Base-by-base conservation (phyloP, 2,888 invertebrate genomes). In the Lomographa bimaculata region DNA sequence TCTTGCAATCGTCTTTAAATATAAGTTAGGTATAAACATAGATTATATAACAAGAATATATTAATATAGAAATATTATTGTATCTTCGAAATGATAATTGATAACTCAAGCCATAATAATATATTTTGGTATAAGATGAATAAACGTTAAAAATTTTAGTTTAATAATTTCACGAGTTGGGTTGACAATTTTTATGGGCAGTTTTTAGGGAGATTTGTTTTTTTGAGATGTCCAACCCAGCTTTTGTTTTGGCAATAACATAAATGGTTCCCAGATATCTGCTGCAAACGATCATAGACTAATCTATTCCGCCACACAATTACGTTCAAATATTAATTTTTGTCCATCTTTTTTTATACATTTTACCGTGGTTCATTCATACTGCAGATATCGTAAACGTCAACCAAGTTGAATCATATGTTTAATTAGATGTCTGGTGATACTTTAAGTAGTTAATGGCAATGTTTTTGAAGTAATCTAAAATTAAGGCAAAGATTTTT, bases 91-190 rank as follows among this genome's bases (percentile, higher is more conserved):
- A 76, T 75, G 70, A 79, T 77, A 82, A 84, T 75, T 78, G 69
- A 78, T 75, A 82, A 84, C 74, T 77, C 76, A 77, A 83, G 87
- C 87, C 87, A 89, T 89, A 89, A 87, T 86, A 84, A 87, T 85
- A 85, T 87, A 87, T 87, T 89, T 89, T 89, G 87, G 87, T 85
- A 89, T 87, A 86, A 86, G 83, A 66, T 74, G 67, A 64, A 67
- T 44, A 49, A 77, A 75, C 65, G 65, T 69, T 65, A 70, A 76
- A 77, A 70, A 74, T 75, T 55, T 70, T 79, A 74, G 75, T 77
- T 76, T 49, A 67, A 64, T 62, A 57, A 57, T 50, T 48, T 41
- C 29, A 9, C 20, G 69, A 71, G 68, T 77, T 74, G 75, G 76
- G 71, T 76, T 57, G 71, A 66, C 62, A 42, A 57, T 53, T 62